These are phyloP conservation scores for Norana najaformis DNA, from an alignment of 2,888 invertebrate genomes.

Conservation along the genomic window DNA sequence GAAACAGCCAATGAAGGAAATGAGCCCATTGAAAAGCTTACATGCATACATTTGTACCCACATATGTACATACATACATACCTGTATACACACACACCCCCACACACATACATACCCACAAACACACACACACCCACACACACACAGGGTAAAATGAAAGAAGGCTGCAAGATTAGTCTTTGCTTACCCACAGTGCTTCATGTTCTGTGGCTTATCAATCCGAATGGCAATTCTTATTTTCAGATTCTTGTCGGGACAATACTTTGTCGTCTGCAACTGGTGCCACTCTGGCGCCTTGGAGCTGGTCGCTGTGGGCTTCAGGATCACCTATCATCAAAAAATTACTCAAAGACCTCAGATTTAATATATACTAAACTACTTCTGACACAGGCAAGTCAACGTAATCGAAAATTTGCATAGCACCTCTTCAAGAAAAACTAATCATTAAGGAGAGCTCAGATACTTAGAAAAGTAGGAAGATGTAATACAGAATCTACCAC, in stretches of 20 bases:
- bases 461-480: too few species aligned
- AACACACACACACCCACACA: background rate
- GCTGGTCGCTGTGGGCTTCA: conserved; percentile 64
- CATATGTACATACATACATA: background rate
- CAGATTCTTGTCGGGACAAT: conserved; percentile 83
- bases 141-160: background rate
- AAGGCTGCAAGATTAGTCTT: background rate
- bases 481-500: too few species aligned
- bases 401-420: too few species aligned
- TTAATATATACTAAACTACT: background rate
- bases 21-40: too few species aligned
- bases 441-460: too few species aligned
- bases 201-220: conserved; percentile 97
- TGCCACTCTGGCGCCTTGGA: conserved; percentile 80
- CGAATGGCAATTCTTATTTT: conserved; percentile 95
- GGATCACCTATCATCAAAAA: conserved; percentile 59
- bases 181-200: conserved; percentile 93
- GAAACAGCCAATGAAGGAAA: too few species aligned
- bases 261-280: conserved; percentile 88
- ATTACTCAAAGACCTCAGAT: background rate
- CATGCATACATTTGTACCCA: background rate
- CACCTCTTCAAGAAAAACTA: too few species aligned
- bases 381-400: too few species aligned
- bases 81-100: background rate
- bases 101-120: background rate